Base-by-base conservation (phyloP, 2,797 vertebrate genomes). In the Liparis tanakae region DNA sequence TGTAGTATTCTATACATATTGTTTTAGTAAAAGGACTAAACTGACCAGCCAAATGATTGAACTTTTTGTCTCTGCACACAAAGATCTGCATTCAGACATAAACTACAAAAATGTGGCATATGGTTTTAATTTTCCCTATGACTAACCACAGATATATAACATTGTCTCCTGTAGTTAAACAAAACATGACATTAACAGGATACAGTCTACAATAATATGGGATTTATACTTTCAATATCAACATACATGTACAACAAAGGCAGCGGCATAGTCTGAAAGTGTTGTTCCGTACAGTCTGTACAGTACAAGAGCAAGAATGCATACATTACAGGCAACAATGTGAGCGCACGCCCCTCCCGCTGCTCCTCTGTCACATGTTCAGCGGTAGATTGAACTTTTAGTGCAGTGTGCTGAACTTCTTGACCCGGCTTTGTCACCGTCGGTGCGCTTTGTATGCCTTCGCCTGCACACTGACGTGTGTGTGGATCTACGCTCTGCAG, bases 241-340 rank as follows among this genome's bases (percentile, higher is more conserved):
- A 41, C 14, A 50, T 22, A 22, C 50, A 51, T 22, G 4, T 4
- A 22, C 2, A 10, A 22, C 10, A 30, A 51, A 57, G 20, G n/a
- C 63, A 65, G 56, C 56, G 37, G 9, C 37, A 10, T 18, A 46
- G n/a, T 51, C 48, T 37, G 36, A 36, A 36, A 60, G 55, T 60
- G 48, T 59, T 46, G 70, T 60, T 66, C 55, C 63, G 75, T 56
- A 72, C 72, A 72, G 62, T 50, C 34, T 58, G 64, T 75, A 20
- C 77, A 57, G 57, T 48, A 58, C 75, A 44, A 13, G 36, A 72
- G 34, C 36, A 73, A 67, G 70, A 79, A 79, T 59, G 67, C 59
- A 62, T 68, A 57, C 7, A 1, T 36, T 72, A 60, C 61, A 81
- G 48, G 50, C 64, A 74, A 62, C 57, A 65, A 30, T 82, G 66